Evolutionary conservation across 2,797 vertebrate species (phyloP).

Genomic region (Rhinella marina): DNA sequence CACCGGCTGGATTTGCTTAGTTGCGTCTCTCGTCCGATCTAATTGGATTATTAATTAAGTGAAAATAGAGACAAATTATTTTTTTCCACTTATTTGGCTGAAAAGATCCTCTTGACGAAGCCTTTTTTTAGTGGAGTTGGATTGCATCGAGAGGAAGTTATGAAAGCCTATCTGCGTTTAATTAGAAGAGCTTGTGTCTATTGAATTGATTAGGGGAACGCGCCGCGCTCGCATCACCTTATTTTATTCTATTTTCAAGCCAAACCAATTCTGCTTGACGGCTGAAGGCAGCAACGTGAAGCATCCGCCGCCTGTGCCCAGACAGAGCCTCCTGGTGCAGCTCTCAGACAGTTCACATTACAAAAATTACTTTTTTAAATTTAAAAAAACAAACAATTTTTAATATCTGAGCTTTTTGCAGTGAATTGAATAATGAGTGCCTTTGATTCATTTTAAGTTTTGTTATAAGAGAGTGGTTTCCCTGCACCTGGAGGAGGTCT

Average conservation of each 20-base stretch:
- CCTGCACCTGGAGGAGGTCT: no score
- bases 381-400: no score
- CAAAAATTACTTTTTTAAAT: no score
- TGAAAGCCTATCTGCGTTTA: constrained; percentile 52
- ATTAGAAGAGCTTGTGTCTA: constrained; percentile 63
- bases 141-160: constrained; percentile 49
- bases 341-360: background rate
- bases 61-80: constrained; percentile 68
- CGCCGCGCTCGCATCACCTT: background rate
- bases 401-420: no score
- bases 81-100: constrained; percentile 66
- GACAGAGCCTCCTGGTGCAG: background rate
- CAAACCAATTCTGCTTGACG: background rate
- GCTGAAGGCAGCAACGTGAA: background rate
- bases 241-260: background rate
- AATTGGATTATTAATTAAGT: constrained; percentile 73
- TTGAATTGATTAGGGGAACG: constrained; percentile 65
- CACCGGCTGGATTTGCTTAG: constrained; percentile 57
- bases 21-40: constrained; percentile 61
- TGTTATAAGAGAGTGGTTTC: no score
- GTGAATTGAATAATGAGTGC: no score
- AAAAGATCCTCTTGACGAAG: constrained; percentile 60
- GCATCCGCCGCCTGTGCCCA: background rate
- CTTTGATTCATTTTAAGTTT: no score
- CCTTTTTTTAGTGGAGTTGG: constrained; percentile 57